A percentile compares a stretch with the other conserved stretches of the same genome.
Conservation (phyloP, 2,113 vertebrate genomes). For the Meles meles region DNA sequence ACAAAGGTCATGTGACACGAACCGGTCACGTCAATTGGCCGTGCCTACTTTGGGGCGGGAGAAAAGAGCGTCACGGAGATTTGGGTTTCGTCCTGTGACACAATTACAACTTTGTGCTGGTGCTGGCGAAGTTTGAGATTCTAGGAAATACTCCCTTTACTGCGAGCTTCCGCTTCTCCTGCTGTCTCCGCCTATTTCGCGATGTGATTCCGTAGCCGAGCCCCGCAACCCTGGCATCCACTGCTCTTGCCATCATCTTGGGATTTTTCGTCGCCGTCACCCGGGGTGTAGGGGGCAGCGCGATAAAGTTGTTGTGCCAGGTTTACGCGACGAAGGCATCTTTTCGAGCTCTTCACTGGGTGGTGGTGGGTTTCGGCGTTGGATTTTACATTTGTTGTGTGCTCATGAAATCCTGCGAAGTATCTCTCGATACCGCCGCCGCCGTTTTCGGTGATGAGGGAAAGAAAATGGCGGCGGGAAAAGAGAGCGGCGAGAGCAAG, state of each 20-base stretch:
- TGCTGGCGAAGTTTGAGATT: slow-evolving; percentile 86
- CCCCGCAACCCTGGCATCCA: not conserved
- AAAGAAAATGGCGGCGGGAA: slow-evolving; percentile 96
- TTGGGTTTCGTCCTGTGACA: slow-evolving; percentile 87
- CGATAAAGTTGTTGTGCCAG: not conserved
- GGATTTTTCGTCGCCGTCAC: not conserved
- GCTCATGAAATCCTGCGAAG: slow-evolving; percentile 93
- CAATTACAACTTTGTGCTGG: slow-evolving; percentile 92
- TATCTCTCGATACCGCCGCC: slow-evolving; percentile 84
- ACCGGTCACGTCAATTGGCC: slow-evolving; percentile 78
- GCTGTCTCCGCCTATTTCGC: not conserved
- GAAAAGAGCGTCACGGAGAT: slow-evolving; percentile 79
- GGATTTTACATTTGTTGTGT: slow-evolving; percentile 69
- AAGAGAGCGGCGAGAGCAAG: slow-evolving; percentile 86
- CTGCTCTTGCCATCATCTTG: not conserved
- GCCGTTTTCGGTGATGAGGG: slow-evolving; percentile 89
- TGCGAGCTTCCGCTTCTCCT: slow-evolving; percentile 1
- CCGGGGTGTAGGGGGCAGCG: not conserved
- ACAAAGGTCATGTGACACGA: slow-evolving; percentile 85
- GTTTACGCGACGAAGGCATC: not conserved
- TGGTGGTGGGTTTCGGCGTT: not conserved
- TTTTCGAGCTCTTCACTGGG: not conserved
- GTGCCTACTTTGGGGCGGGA: slow-evolving; percentile 52
- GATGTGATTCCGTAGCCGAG: not conserved
- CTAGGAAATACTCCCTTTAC: slow-evolving; percentile 71